Evolutionary conservation across 1,140 invertebrate genomes (phyloP).

Genomic region (silkworm (Bombyx mori)): ASM3026992v2 NC_085115.1:9368001-9368500

Average conservation of each 20-base stretch:
- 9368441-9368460: slow-evolving; percentile 28
- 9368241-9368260: too few relatives aligned
- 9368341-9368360: too few relatives aligned
- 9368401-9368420: too few relatives aligned
- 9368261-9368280: too few relatives aligned
- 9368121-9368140: too few relatives aligned
- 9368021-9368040: slow-evolving; percentile 51
- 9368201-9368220: too few relatives aligned
- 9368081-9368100: slow-evolving; percentile 10
- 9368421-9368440: slow-evolving; percentile 30
- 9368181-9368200: neutral
- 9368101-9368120: neutral
- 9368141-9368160: neutral
- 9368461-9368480: slow-evolving; percentile 52
- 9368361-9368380: too few relatives aligned
- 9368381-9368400: too few relatives aligned
- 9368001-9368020: slow-evolving; percentile 46
- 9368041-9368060: slow-evolving; percentile 53
- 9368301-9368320: too few relatives aligned
- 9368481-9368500: slow-evolving; percentile 51
- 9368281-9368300: too few relatives aligned
- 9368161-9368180: neutral
- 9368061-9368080: slow-evolving; percentile 51
- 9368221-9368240: too few relatives aligned
- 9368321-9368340: too few relatives aligned